Conservation (phyloP, 1,140 invertebrate species). For the Bombus balteatus region DNA sequence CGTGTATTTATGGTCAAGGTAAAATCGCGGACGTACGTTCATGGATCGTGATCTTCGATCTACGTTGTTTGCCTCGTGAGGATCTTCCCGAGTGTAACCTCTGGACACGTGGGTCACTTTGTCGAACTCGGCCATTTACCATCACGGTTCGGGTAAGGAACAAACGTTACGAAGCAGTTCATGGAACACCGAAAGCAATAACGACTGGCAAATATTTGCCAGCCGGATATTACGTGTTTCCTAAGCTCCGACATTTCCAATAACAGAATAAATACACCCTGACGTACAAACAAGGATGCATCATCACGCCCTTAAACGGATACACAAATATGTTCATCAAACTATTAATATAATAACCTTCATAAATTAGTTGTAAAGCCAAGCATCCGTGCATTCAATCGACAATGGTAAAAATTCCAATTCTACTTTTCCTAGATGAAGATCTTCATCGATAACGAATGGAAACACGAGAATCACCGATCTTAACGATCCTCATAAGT, state of each 20-base stretch:
- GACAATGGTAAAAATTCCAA: not conserved
- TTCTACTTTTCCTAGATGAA: not conserved
- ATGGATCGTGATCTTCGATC: slow-evolving; percentile 26
- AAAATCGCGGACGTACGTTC: not conserved
- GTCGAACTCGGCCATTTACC: not conserved
- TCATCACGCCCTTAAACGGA: not conserved
- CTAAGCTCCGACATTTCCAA: slow-evolving; percentile 3
- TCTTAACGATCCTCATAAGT: slow-evolving; percentile 1
- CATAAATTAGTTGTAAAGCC: not conserved
- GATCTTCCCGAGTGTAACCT: not conserved
- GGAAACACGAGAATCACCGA: not conserved
- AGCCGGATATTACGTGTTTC: slow-evolving; percentile 47
- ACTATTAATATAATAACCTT: not conserved
- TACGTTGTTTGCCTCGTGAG: not conserved
- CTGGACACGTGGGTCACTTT: not conserved
- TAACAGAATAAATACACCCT: not conserved
- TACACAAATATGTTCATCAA: not conserved
- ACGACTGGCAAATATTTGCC: slow-evolving; percentile 56
- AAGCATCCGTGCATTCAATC: too few species aligned
- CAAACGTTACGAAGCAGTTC: not conserved
- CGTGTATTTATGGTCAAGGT: slow-evolving; percentile 6
- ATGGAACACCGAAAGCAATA: not conserved
- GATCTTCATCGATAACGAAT: not conserved
- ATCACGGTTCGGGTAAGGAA: not conserved
- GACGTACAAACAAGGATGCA: not conserved